Percentiles rank a stretch among this genome's conserved stretches.
phyloP scores from a whole-genome alignment of 2,113 vertebrate genomes.

The Myanophis thanlyinensis region DNA sequence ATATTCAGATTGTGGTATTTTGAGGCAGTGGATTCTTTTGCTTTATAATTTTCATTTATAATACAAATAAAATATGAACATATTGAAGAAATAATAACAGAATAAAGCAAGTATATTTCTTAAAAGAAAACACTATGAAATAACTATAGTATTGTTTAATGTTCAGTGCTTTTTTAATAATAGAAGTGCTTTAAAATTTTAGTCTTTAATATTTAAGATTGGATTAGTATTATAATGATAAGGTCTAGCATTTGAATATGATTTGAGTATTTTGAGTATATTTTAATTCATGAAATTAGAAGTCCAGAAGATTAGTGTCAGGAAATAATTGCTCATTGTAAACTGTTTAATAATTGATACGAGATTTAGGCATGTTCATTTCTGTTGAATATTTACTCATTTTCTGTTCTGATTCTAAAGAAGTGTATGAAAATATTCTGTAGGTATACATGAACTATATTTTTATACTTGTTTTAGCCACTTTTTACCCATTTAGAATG shows the following conservation, averaged over 20 bases:
- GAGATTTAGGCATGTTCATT: not conserved
- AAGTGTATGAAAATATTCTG: not conserved
- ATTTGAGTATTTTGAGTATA: not conserved
- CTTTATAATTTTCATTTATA: not conserved
- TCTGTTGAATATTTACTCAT: not conserved
- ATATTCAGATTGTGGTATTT: not conserved
- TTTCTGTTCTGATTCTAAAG: not conserved
- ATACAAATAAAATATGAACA: not conserved
- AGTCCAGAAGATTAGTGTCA: not conserved
- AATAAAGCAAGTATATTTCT: not conserved
- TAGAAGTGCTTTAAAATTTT: not conserved
- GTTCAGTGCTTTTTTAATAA: not conserved
- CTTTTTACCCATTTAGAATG: not conserved
- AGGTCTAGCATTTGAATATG: not conserved
- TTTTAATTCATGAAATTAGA: not conserved
- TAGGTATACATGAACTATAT: not conserved
- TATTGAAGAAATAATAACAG: not conserved
- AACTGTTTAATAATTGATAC: not conserved
- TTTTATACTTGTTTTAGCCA: not conserved
- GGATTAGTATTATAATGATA: not conserved
- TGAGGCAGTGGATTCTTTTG: not conserved
- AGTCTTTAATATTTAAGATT: not conserved
- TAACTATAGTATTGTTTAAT: not conserved
- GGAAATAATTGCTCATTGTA: not conserved
- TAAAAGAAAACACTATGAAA: not conserved